Base-by-base conservation (phyloP, 2,797 vertebrate genomes). In the Chloroceryle inda region DNA sequence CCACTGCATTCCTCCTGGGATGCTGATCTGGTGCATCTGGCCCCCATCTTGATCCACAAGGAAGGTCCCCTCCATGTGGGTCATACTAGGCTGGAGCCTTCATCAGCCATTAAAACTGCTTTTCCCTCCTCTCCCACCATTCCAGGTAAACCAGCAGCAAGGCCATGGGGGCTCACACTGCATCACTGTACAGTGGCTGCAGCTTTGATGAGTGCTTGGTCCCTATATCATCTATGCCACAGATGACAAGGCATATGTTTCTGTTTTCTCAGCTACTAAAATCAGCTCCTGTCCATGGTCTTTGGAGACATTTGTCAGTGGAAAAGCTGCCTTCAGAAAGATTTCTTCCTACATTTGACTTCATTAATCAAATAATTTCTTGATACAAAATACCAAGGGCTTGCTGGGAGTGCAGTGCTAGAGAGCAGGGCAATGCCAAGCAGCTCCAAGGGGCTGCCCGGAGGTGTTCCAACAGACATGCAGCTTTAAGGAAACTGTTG, bases 291-390 rank as follows among this genome's bases (percentile, higher is more conserved):
- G 92, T 50, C 68, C 3, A 3, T 31, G 19, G 72, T 71, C 94
- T 94, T 89, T 73, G 42, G 94, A 96, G 87, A 75, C 27, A 59
- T 62, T 87, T 87, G 14, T 69, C 24, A 2, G 67, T 6, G 4
- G 59, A 92, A 89, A 91, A 37, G n/a, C 56, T 83, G 52, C 44
- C 64, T 94, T 94, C 3, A 6, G 95, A 91, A 78, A 96, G 89
- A 89, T 94, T 96, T 94, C 52, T 96, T 83, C 63, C 61, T 66
- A 76, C 42, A 58, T 88, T 95, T 93, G 79, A 80, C 88, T 95
- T 96, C 93, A 97, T 96, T 93, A 97, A 95, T 97, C 97, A 96
- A 94, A 93, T 95, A 0, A 94, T 64, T 95, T 93, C 78, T 68
- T 89, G 91, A 94, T 91, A 88, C 56, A 92, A 91, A 96, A 62